These are phyloP conservation scores for Alauda arvensis DNA, from an alignment of 2,797 vertebrate genomes.

Conservation along the genomic window DNA sequence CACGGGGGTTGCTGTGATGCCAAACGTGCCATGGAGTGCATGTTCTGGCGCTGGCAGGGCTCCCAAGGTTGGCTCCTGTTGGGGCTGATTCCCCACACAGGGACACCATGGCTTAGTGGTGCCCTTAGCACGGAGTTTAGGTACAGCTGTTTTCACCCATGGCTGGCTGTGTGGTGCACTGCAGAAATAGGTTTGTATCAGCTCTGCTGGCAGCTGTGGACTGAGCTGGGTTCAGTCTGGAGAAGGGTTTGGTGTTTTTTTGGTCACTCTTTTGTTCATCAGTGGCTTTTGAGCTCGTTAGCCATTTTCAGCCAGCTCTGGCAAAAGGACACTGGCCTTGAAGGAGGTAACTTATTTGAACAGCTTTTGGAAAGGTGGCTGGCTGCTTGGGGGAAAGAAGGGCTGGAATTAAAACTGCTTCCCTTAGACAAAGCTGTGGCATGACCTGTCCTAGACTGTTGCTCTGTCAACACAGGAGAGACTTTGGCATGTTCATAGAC, in stretches of 20 bases:
- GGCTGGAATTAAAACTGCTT: neutral
- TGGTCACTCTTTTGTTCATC: neutral
- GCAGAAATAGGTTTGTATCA: neutral
- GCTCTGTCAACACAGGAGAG: neutral
- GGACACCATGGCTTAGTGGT: neutral
- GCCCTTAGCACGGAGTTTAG: neutral
- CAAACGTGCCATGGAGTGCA: fast-evolving
- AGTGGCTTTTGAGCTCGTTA: neutral
- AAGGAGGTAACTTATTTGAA: neutral
- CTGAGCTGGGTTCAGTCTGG: neutral
- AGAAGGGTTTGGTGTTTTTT: neutral
- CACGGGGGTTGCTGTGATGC: neutral
- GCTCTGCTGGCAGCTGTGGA: neutral
- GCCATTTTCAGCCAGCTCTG: neutral
- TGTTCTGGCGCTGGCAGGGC: neutral
- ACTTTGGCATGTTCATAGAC: fast-evolving
- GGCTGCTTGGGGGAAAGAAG: neutral
- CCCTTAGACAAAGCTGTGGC: neutral
- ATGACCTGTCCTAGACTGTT: neutral
- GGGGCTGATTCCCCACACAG: neutral
- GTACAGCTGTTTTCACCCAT: neutral
- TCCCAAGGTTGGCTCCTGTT: fast-evolving
- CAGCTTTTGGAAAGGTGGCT: neutral
- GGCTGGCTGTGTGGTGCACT: neutral
- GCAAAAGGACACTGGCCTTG: neutral